These are phyloP conservation scores for Platysternon megacephalum DNA, from an alignment of 2,113 vertebrate species.

Conservation along the genomic window DNA sequence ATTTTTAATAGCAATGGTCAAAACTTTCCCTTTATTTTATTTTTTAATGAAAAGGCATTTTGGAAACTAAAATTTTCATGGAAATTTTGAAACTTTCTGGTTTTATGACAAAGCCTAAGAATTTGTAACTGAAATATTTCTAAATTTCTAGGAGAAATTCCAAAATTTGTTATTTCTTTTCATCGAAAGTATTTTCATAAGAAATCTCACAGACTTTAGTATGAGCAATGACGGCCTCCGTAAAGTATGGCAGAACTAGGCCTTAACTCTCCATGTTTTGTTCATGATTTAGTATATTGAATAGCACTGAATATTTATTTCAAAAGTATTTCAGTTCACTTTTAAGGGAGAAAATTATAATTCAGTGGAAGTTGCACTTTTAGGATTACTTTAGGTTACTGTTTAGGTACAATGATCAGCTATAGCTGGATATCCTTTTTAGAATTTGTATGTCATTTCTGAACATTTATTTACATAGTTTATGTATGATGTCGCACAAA, in stretches of 20 bases:
- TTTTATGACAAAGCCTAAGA: not conserved
- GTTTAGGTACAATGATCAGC: accelerated
- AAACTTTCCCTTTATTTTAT: not conserved
- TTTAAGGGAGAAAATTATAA: not conserved
- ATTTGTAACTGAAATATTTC: not conserved
- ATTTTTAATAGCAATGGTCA: not conserved
- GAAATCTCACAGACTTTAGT: not conserved
- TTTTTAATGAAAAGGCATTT: not conserved
- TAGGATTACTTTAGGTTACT: not conserved
- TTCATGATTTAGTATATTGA: accelerated
- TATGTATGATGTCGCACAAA: not conserved
- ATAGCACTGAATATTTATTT: not conserved
- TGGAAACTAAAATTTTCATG: not conserved
- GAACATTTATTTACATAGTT: not conserved
- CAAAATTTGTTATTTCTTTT: not conserved
- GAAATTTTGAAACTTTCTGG: not conserved
- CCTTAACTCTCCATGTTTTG: not conserved
- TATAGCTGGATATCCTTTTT: accelerated
- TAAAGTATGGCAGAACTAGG: accelerated
- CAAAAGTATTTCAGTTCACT: not conserved
- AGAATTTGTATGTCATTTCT: not conserved
- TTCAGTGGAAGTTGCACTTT: not conserved
- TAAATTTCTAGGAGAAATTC: not conserved
- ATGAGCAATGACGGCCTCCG: accelerated
- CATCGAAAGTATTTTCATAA: not conserved